Evolutionary conservation across 2,888 invertebrate species (phyloP).

Genomic region (Drosophila nigricruria): DNA sequence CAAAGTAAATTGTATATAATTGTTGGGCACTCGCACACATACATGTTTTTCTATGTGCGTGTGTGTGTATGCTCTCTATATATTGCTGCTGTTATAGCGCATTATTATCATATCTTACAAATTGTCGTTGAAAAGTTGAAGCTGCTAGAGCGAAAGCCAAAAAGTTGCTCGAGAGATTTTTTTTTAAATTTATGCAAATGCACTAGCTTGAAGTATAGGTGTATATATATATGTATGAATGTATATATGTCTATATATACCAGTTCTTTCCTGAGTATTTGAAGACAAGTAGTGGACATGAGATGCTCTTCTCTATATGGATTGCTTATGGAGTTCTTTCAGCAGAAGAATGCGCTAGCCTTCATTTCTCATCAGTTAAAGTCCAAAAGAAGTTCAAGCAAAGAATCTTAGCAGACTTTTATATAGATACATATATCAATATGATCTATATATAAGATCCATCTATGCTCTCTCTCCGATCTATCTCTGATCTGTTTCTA

Average conservation of each 20-base stretch:
- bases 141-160: neutral
- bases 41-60: neutral
- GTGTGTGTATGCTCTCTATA: constrained; percentile 12
- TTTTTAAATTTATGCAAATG: constrained; percentile 5
- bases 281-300: too few relatives aligned
- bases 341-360: too few relatives aligned
- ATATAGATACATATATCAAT: too few relatives aligned
- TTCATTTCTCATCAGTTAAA: too few relatives aligned
- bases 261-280: too few relatives aligned
- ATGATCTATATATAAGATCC: too few relatives aligned
- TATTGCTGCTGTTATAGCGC: constrained; percentile 43
- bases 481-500: neutral
- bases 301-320: too few relatives aligned
- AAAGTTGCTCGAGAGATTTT: neutral
- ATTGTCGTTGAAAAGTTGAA: constrained; percentile 61
- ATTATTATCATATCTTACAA: constrained; percentile 78
- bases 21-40: constrained; percentile 55
- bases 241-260: neutral
- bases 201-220: neutral
- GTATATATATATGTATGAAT: neutral
- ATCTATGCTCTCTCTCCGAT: neutral
- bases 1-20: constrained; percentile 79
- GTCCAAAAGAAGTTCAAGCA: too few relatives aligned
- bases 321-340: too few relatives aligned
- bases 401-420: too few relatives aligned